phyloP scores from a whole-genome alignment of 2,797 vertebrate genomes.

The Channallabes apus region DNA sequence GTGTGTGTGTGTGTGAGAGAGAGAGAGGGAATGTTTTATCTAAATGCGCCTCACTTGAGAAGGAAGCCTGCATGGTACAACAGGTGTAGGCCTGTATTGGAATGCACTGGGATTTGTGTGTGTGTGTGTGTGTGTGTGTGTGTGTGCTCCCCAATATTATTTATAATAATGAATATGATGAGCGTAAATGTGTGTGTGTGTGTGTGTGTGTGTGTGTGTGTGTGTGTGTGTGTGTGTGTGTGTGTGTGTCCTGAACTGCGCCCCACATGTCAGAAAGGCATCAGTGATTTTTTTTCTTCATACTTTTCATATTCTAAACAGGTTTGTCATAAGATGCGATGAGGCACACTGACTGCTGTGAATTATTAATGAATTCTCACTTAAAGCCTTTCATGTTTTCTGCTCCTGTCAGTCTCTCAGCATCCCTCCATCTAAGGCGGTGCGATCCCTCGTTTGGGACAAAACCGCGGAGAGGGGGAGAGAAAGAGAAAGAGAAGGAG shows the following conservation, averaged over 20 bases:
- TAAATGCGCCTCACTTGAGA: not conserved
- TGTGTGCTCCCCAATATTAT: too few species aligned
- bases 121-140: not conserved
- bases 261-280: not conserved
- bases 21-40: not conserved
- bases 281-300: not conserved
- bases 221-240: not conserved
- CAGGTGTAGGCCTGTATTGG: slow-evolving; percentile 46
- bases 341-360: slow-evolving; percentile 42
- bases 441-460: slow-evolving; percentile 43
- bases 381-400: slow-evolving; percentile 57
- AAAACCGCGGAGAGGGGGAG: slow-evolving; percentile 33
- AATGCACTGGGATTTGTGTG: slow-evolving; percentile 39
- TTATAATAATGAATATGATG: not conserved
- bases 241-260: not conserved
- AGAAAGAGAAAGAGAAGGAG: slow-evolving; percentile 4
- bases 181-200: not conserved
- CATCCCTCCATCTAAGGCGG: slow-evolving; percentile 51
- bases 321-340: slow-evolving; percentile 29
- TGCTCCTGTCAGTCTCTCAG: slow-evolving; percentile 58
- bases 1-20: slow-evolving; percentile 44
- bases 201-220: not conserved
- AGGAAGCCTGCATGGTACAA: not conserved
- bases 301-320: slow-evolving; percentile 28
- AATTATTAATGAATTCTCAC: slow-evolving; percentile 58